Percentiles rank a stretch among this genome's conserved stretches.
Conservation (phyloP, 2,797 vertebrate species). For the Clamator glandarius region DNA sequence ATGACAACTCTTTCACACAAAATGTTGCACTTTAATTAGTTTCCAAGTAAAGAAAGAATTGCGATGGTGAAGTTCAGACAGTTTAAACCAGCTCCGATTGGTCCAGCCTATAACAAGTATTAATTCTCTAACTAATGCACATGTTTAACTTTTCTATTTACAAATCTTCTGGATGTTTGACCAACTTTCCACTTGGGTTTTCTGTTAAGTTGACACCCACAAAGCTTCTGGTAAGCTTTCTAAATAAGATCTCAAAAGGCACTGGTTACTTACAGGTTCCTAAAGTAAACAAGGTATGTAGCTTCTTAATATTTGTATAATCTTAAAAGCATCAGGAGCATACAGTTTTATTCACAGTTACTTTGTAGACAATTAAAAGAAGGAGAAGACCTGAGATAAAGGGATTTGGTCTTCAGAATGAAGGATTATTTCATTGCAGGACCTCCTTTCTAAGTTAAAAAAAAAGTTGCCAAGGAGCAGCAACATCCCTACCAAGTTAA, state of each 20-base stretch:
- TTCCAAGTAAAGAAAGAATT: not conserved
- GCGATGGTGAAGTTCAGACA: not conserved
- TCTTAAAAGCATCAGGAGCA: not conserved
- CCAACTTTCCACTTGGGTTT: not conserved
- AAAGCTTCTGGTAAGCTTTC: not conserved
- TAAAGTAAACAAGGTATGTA: not conserved
- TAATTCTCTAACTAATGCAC: not conserved
- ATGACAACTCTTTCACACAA: not conserved
- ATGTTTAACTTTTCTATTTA: not conserved
- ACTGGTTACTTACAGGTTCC: not conserved
- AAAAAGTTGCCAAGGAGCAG: not conserved
- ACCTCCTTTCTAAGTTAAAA: not conserved
- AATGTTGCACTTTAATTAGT: not conserved
- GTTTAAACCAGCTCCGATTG: not conserved
- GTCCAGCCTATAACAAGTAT: not conserved
- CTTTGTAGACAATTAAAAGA: not conserved
- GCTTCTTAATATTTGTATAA: not conserved
- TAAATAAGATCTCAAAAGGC: not conserved
- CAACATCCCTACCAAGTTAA: not conserved
- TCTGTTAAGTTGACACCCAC: not conserved
- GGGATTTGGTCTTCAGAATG: not conserved
- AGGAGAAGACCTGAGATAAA: not conserved
- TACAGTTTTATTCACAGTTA: not conserved
- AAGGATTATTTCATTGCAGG: not conserved
- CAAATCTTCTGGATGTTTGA: not conserved